Evolutionary conservation across 1,140 invertebrate genomes (phyloP).

Genomic region (Habropoda laboriosa): DNA sequence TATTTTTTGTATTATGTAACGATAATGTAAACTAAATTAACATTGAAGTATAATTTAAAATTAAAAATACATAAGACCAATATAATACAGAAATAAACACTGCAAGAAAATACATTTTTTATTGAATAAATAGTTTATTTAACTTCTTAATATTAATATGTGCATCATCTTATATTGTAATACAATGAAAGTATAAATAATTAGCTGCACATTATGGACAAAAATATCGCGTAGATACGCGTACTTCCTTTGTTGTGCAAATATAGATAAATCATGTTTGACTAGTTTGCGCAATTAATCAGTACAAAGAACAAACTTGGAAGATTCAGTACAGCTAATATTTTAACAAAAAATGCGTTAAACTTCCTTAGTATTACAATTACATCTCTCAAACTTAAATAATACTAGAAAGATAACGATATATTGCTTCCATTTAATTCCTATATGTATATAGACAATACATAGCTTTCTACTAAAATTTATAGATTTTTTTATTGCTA

Average conservation of each 20-base stretch:
- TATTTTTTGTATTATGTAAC: not conserved
- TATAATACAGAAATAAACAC: not conserved
- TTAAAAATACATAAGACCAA: not conserved
- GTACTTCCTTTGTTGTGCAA: slow-evolving; percentile 26
- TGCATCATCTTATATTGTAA: slow-evolving; percentile 33
- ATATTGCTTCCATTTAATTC: slow-evolving; percentile 23
- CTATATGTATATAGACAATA: not conserved
- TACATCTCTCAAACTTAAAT: not conserved
- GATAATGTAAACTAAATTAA: not conserved
- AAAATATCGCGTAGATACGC: not conserved
- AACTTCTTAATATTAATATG: slow-evolving; percentile 45
- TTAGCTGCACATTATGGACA: slow-evolving; percentile 18
- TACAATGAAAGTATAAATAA: slow-evolving; percentile 56
- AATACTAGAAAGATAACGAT: slow-evolving; percentile 20
- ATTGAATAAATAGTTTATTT: slow-evolving; percentile 59
- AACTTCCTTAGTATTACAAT: not conserved
- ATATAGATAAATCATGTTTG: slow-evolving; percentile 27
- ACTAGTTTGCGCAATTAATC: slow-evolving; percentile 34
- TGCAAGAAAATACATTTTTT: not conserved
- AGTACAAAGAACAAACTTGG: slow-evolving; percentile 5
- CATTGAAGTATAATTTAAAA: not conserved
- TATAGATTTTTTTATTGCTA: slow-evolving; percentile 12
- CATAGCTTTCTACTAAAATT: not conserved
- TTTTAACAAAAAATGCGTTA: not conserved
- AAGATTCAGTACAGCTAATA: slow-evolving; percentile 4